A percentile compares a stretch with the other conserved stretches of the same genome.
These are phyloP conservation scores for Caenorhabditis tropicalis DNA, from an alignment of 1,140 invertebrate species.

Conservation along the genomic window DNA sequence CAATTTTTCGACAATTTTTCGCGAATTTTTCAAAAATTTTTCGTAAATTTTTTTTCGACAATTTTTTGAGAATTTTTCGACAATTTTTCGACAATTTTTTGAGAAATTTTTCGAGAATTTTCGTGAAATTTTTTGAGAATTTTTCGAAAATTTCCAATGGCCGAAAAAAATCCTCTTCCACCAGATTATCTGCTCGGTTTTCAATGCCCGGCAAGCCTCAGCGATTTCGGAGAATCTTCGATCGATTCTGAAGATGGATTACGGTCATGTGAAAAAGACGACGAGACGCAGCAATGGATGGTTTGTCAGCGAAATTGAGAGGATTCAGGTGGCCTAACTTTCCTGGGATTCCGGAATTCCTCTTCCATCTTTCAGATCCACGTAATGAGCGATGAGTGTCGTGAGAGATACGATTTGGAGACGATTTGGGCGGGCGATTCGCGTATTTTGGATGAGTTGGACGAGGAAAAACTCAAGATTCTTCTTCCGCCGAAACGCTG, in stretches of 20 bases:
- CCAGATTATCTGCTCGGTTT: slow-evolving; percentile 9
- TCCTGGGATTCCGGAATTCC: background rate
- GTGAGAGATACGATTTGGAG: slow-evolving; percentile 26
- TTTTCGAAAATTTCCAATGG: background rate
- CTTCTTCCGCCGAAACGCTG: background rate
- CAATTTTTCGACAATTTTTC: too few species aligned
- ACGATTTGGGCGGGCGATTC: slow-evolving; percentile 11
- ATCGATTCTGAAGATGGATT: background rate
- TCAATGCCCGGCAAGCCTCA: background rate
- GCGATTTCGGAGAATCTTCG: slow-evolving; percentile 20
- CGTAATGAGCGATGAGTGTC: slow-evolving; percentile 15
- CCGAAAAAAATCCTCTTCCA: too few species aligned
- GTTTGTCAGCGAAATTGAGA: background rate
- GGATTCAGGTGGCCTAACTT: background rate
- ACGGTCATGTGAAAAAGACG: background rate
- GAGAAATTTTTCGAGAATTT: too few species aligned
- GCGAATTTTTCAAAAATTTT: background rate
- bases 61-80: too few species aligned
- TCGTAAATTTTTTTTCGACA: too few species aligned
- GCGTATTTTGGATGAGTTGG: background rate
- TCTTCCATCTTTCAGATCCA: background rate
- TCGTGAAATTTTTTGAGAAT: too few species aligned
- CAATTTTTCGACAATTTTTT: too few species aligned
- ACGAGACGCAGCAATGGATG: slow-evolving; percentile 25
- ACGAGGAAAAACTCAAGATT: background rate